Evolutionary conservation across 2,797 vertebrate genomes (phyloP), one percentile per base, ranked within the genome.

Genomic region (Paedocypris micromegethes): DNA sequence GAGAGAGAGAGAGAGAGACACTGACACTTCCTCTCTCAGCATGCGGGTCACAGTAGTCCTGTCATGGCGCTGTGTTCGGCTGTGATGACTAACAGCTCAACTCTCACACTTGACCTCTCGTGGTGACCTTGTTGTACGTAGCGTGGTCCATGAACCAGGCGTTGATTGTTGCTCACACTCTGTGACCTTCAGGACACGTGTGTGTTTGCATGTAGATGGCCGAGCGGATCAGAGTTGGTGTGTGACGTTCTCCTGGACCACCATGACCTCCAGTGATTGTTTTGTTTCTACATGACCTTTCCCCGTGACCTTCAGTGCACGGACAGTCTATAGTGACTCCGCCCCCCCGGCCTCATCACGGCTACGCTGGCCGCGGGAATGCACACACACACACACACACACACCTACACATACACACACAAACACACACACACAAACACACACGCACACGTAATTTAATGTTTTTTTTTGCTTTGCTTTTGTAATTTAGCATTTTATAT

Each of bases 11-110:
- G 9, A 3, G 39, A 38, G 6, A 52, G 41, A 43, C 6, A 3
- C 9, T 9, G 6, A 7, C 4, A 4, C 55, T 63, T 56, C 47
- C 41, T 70, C 68, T 56, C 52, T 70, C 68, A 56, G 59, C 59
- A 70, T 61, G 68, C 51, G 42, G 51, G 58, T 3, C 52, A 4
- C 59, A 46, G 42, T 60, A 58, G 4, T 62, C 48, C 45, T 3
- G 3, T 48, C 66, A 59, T 9, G 23, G 37, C 9, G 49, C 41
- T 52, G 49, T 46, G 37, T 23, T 49, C 68, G 43, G 45, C 51
- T 56, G 67, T 70, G 68, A 62, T 70, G 68, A 70, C 68, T 56
- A 70, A 72, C 64, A 59, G 50, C 50, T 72, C 50, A 65, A 58
- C 62, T 66, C 66, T 72, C 50, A 72, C 54, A 55, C 51, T 65